Evolutionary conservation across 2,888 invertebrate genomes (phyloP).

Genomic region (Hedychridium roseum): DNA sequence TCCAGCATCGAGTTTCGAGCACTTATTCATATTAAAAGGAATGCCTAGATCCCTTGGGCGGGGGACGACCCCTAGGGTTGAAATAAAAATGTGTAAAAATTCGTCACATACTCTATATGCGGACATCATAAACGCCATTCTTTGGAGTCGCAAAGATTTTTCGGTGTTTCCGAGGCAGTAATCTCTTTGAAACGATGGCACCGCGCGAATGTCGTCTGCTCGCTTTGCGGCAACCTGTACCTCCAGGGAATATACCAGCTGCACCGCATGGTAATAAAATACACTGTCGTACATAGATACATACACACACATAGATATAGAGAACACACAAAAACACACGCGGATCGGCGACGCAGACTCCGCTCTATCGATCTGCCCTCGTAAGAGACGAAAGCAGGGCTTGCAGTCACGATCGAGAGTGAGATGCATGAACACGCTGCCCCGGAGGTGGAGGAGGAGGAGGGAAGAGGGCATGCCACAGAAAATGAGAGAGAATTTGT

Average conservation of each 20-base stretch:
- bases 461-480: neutral
- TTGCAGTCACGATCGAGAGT: constrained; percentile 17
- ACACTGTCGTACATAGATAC: constrained; percentile 25
- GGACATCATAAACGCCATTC: too few relatives aligned
- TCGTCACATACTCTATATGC: too few relatives aligned
- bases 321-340: constrained; percentile 30
- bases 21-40: too few relatives aligned
- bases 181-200: neutral
- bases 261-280: constrained; percentile 47
- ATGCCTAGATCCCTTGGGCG: too few relatives aligned
- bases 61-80: too few relatives aligned
- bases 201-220: too few relatives aligned
- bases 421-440: neutral
- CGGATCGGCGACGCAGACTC: constrained; percentile 61
- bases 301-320: constrained; percentile 8
- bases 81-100: too few relatives aligned
- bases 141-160: too few relatives aligned
- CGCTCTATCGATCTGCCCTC: constrained; percentile 58
- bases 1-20: too few relatives aligned
- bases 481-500: too few relatives aligned
- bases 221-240: constrained; percentile 30
- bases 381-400: constrained; percentile 32
- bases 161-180: too few relatives aligned
- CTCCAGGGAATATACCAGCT: constrained; percentile 40
- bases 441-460: constrained; percentile 9